Evolutionary conservation across 2,888 invertebrate genomes (phyloP), one percentile per base, ranked within the genome.

Genomic region (Drosophila conformis): DNA sequence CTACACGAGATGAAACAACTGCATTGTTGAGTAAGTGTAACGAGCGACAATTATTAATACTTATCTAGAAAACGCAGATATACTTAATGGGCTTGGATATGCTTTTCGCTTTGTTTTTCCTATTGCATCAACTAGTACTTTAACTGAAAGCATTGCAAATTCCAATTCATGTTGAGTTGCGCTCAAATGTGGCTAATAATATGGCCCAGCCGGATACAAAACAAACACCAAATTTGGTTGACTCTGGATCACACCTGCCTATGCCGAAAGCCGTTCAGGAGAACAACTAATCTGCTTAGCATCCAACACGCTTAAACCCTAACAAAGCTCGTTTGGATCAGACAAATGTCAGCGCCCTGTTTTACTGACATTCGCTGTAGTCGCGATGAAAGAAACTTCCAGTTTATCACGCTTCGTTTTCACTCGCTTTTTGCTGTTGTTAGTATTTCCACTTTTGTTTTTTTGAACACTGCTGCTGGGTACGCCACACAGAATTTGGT

Each of bases 241-340:
- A 11, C 15, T 35, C 35, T 5, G 21, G 53, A 35, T 21, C 46
- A 53, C 27, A 54, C 36, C 54, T 54, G 27, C 27, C 54, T n/a
- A 53, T 13, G 7, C 29, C 27, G 56, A 21, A 38, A 53, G 46
- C 64, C 46, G 42, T 29, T 62, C 33, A 48, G 59, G 21, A 35
- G 38, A 21, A 57, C 59, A 57, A 61, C 71, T 71, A 68, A 78
- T 70, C 78, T 65, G 78, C 68, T 65, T 68, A 67, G 78, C 64
- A 75, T 62, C 58, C 65, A 70, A 66, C 74, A 75, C 57, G 73
- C 56, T 46, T 73, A 73, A 70, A 35, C 36, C 71, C 56, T 35
- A 68, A 56, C 71, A 78, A 68, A 78, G 79, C 79, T 75, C 62
- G 58, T 75, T 75, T 70, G 75, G 75, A 65, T 75, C 71, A 62